Evolutionary conservation across 2,888 invertebrate species (phyloP), one percentile per base, ranked within the genome.

Genomic region (Lasius platythorax): DNA sequence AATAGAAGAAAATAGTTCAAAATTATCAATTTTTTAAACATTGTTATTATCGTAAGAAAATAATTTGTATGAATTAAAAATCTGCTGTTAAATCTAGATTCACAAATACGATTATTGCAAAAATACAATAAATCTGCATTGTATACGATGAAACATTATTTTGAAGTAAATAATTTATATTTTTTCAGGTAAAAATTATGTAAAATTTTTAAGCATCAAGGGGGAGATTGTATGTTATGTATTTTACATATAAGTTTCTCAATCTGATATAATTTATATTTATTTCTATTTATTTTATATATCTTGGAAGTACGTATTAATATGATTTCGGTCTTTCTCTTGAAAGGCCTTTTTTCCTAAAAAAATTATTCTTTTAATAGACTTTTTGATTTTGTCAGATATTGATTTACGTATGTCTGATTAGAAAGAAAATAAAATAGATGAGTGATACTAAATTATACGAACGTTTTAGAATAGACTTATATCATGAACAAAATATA

Each of bases 81-180:
- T 2, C 23, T 43, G 8, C 8, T 66, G 2, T 53, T 74, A 75
- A 33, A 64, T 75, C 0, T 30, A 64, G 3, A 15, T 30, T 75
- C 9, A 8, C 9, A 23, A 75, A 37, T 28, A 30, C 3, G 33
- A 50, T 64, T 76, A 37, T 76, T 63, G 15, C 28, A 67, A 68
- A 8, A 78, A 40, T 23, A 37, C 12, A 53, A 63, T 64, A 64
- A 64, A 56, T 40, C 46, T 61, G 68, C 40, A 4, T 64, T 64
- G 15, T 61, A 28, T 30, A 75, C 8, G 11, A 28, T 67, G 28
- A 53, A 76, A 76, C 40, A 56, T 68, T 66, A 63, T 18, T 28
- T 67, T 40, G 0, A 68, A 40, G n/a, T 68, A 40, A 78, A 68
- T 37, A 56, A 78, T 40, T 78, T 33, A 18, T 66, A 23, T 18